Evolutionary conservation across 2,888 invertebrate genomes (phyloP).

Genomic region (Endotricha flammealis): DNA sequence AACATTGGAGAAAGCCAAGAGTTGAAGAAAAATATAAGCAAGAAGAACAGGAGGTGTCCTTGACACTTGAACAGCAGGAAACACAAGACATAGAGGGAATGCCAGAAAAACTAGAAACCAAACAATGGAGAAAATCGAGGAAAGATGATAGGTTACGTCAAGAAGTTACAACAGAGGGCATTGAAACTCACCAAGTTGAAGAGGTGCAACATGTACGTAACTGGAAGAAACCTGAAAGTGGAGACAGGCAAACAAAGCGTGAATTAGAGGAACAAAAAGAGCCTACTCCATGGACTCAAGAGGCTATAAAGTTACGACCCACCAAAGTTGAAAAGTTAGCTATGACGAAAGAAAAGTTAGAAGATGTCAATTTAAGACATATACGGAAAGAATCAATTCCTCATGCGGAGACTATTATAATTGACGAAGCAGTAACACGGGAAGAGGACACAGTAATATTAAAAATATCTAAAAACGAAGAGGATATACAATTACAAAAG

Average conservation of each 20-base stretch:
- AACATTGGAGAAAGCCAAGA: constrained; percentile 33
- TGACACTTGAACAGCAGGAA: constrained; percentile 2
- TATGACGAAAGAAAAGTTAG: constrained; percentile 74
- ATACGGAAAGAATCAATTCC: constrained; percentile 55
- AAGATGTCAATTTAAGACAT: constrained; percentile 59
- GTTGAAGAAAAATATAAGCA: constrained; percentile 29
- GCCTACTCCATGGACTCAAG: constrained; percentile 79
- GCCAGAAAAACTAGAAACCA: constrained; percentile 14
- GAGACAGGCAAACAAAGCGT: constrained; percentile 26
- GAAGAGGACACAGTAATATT: constrained; percentile 78
- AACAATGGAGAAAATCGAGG: constrained; percentile 20
- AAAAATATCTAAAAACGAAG: constrained; percentile 50
- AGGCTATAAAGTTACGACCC: constrained; percentile 79
- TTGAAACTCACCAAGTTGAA: constrained; percentile 6
- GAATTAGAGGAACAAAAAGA: constrained; percentile 39
- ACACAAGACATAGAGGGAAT: constrained; percentile 17
- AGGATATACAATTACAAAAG: constrained; percentile 29
- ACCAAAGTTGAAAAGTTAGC: constrained; percentile 76
- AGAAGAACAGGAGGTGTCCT: neutral
- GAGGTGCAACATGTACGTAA: constrained; percentile 10
- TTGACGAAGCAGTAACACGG: constrained; percentile 76
- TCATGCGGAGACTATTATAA: constrained; percentile 46
- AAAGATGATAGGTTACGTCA: constrained; percentile 15
- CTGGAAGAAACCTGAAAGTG: constrained; percentile 25
- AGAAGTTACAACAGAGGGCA: constrained; percentile 10